phyloP scores from a whole-genome alignment of 2,888 invertebrate genomes.

The Pammene aurita region DNA sequence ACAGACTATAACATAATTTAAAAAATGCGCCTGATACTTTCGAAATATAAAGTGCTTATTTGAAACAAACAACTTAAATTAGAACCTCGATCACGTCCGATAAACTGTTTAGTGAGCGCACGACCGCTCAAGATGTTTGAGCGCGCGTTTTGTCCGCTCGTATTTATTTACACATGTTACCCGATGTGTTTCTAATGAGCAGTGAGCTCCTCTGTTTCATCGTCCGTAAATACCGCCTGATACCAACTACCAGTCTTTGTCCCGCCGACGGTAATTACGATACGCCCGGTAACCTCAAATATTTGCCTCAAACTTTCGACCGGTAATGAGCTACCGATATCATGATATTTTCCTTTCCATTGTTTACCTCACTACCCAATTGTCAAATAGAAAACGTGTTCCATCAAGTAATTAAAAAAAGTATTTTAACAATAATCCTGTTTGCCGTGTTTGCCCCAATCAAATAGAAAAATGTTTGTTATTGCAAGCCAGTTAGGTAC shows the following conservation, averaged over 20 bases:
- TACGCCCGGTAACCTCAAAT: slow-evolving; percentile 73
- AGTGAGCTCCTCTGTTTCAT: slow-evolving; percentile 64
- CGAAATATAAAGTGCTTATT: slow-evolving; percentile 3
- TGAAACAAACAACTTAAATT: slow-evolving; percentile 10
- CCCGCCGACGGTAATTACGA: slow-evolving; percentile 70
- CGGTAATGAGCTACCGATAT: slow-evolving; percentile 80
- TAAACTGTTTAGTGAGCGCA: slow-evolving; percentile 40
- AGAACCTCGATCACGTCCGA: slow-evolving; percentile 40
- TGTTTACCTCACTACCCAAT: slow-evolving; percentile 65
- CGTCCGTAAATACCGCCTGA: slow-evolving; percentile 66
- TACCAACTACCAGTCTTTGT: slow-evolving; percentile 80
- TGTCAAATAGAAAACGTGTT: slow-evolving; percentile 62
- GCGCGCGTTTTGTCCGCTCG: slow-evolving; percentile 56
- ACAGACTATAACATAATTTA: too few species aligned
- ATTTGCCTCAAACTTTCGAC: slow-evolving; percentile 79
- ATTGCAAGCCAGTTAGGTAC: slow-evolving; percentile 65
- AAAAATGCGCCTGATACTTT: background rate
- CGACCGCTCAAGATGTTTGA: slow-evolving; percentile 71
- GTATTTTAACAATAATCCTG: slow-evolving; percentile 59
- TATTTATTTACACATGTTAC: slow-evolving; percentile 79
- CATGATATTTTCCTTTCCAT: slow-evolving; percentile 58
- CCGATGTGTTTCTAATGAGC: slow-evolving; percentile 78
- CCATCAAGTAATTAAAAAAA: slow-evolving; percentile 65
- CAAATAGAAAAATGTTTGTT: slow-evolving; percentile 70
- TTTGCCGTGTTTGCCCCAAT: slow-evolving; percentile 62